A percentile compares a stretch with the other conserved stretches of the same genome.
Conservation (phyloP, 2,888 invertebrate species). For the Osmoderma eremita region DNA sequence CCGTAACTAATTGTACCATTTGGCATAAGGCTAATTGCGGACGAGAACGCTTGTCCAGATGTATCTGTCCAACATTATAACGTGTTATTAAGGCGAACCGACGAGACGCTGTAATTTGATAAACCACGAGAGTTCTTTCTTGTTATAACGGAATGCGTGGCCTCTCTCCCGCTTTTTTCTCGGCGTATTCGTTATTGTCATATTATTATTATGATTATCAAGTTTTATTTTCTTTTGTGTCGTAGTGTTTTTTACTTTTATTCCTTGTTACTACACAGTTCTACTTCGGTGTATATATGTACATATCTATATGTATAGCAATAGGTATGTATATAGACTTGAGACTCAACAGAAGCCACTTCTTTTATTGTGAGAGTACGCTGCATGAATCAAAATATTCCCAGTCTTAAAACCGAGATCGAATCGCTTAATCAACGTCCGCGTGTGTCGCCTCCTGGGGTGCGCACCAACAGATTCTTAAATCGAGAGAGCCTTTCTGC, state of each 20-base stretch:
- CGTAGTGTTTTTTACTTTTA: not conserved
- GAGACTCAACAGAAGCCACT: constrained; percentile 56
- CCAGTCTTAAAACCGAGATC: constrained; percentile 60
- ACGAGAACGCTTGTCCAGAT: constrained; percentile 33
- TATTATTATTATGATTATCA: constrained; percentile 34
- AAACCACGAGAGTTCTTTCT: constrained; percentile 38
- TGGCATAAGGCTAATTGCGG: constrained; percentile 35
- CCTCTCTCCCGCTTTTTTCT: constrained; percentile 21
- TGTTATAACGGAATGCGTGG: constrained; percentile 45
- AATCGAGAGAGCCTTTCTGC: constrained; percentile 43
- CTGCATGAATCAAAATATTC: constrained; percentile 61
- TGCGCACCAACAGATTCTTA: constrained; percentile 50
- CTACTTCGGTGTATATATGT: constrained; percentile 14
- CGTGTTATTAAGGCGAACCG: constrained; percentile 39
- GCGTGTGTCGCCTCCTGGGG: constrained; percentile 62
- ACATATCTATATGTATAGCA: constrained; percentile 3
- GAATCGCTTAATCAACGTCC: constrained; percentile 63
- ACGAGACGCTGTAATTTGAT: constrained; percentile 40
- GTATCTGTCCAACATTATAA: constrained; percentile 35
- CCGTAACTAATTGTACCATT: constrained; percentile 39
- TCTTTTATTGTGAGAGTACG: constrained; percentile 57
- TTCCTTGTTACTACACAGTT: constrained; percentile 11
- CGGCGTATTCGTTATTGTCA: constrained; percentile 34
- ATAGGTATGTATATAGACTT: too few relatives aligned
- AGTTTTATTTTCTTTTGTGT: constrained; percentile 35